These are phyloP conservation scores for Pangasius djambal DNA, from an alignment of 2,797 vertebrate species.

Conservation along the genomic window DNA sequence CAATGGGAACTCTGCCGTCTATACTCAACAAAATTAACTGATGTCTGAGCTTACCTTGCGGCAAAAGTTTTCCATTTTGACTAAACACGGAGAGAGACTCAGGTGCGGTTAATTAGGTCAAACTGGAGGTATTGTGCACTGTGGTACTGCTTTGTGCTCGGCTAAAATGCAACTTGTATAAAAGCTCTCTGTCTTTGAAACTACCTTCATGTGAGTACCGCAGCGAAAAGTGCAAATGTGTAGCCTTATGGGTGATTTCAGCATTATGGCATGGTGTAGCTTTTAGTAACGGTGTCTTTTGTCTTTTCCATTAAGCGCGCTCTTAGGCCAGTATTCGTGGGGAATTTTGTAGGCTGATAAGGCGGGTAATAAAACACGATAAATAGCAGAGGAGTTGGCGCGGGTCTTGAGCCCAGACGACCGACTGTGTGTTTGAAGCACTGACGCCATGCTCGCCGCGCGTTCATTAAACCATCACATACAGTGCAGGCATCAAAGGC, in stretches of 20 bases:
- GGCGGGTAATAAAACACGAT: slow-evolving; percentile 61
- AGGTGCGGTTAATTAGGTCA: slow-evolving; percentile 38
- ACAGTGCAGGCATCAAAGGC: slow-evolving; percentile 45
- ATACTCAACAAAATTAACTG: not conserved
- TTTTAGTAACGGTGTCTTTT: not conserved
- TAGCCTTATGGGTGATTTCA: not conserved
- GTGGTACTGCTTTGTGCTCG: not conserved
- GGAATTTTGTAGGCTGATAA: slow-evolving; percentile 58
- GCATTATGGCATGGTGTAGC: not conserved
- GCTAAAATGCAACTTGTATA: not conserved
- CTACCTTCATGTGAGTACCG: not conserved
- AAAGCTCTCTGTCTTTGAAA: not conserved
- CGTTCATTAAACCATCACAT: slow-evolving; percentile 30
- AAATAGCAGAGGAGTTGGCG: slow-evolving; percentile 57
- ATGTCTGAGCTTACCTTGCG: slow-evolving; percentile 40
- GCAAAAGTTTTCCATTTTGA: slow-evolving; percentile 49
- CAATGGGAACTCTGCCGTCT: not conserved
- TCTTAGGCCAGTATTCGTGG: slow-evolving; percentile 46
- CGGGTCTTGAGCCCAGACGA: slow-evolving; percentile 58
- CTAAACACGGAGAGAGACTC: slow-evolving; percentile 16
- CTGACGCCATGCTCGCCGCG: slow-evolving; percentile 67
- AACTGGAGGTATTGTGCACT: not conserved
- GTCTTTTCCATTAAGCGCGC: slow-evolving; percentile 54
- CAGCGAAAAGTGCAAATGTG: too few relatives aligned
- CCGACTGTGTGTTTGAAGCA: slow-evolving; percentile 62